Evolutionary conservation across 2,113 vertebrate species (phyloP), one percentile per base, ranked within the genome.

Genomic region (Centropus unirufus): DNA sequence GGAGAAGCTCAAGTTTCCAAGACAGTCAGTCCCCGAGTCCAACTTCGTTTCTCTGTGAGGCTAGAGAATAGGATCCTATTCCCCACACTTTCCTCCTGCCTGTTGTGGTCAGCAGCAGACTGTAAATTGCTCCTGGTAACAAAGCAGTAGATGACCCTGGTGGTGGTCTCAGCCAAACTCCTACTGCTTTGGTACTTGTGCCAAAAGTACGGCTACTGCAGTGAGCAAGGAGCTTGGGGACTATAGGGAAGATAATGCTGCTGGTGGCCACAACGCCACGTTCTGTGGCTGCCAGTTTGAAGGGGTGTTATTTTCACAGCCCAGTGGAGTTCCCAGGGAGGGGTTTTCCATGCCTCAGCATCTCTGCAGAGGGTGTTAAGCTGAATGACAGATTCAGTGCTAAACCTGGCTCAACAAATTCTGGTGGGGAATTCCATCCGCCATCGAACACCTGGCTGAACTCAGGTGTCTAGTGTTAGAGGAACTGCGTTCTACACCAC

Each of bases 241-340:
- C 64, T 42, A 9, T 46, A 64, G 14, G 36, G 34, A 67, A 36
- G 42, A 32, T n/a, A 54, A 24, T 0, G 4, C 27, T 29, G 69
- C n/a, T 70, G 29, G 51, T 19, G 42, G 69, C 30, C 16, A 36
- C 47, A 24, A 42, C 7, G 70, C 12, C 0, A 0, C 52, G 17
- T n/a, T 47, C 81, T 57, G 57, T 23, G 51, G 51, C 39, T 26
- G n/a, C 14, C 24, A 24, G 29, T 19, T 68, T 34, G 32, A 70
- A 22, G 8, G 8, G 6, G 36, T 2, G 1, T 19, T 15, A 9
- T 70, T 87, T 77, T 51, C 6, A 8, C 29, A 59, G 20, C 34
- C 9, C 66, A 34, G n/a, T 20, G 30, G 27, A 55, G 39, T 32
- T 9, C 8, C 42, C 46, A 20, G 22, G 6, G 14, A 84, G 10